Conservation (phyloP, 2,113 vertebrate species). For the Chionodraco myersi region DNA sequence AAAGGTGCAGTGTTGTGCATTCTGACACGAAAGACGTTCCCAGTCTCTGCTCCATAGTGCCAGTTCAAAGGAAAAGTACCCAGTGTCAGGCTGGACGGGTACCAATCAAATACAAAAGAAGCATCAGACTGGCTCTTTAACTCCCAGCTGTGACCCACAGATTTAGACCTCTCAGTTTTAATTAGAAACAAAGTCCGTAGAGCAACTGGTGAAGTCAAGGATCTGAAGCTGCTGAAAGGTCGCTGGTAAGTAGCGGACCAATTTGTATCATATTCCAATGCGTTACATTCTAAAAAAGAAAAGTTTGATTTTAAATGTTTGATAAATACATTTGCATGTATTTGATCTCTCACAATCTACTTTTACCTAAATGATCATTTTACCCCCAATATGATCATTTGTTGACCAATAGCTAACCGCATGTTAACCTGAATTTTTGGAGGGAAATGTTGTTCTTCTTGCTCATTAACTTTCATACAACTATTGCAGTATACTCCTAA, state of each 20-base stretch:
- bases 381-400: too few relatives aligned
- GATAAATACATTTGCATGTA: neutral
- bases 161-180: slow-evolving; percentile 51
- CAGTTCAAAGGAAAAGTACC: neutral
- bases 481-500: too few relatives aligned
- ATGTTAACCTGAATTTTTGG: too few relatives aligned
- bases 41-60: neutral
- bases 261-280: too few relatives aligned
- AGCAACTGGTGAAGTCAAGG: slow-evolving; percentile 41
- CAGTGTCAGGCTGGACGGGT: neutral
- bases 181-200: slow-evolving; percentile 45
- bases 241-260: neutral
- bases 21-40: neutral
- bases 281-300: neutral
- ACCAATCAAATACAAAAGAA: slow-evolving; percentile 7
- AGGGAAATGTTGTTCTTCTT: too few relatives aligned
- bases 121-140: slow-evolving; percentile 35
- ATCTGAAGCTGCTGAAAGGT: slow-evolving; percentile 17
- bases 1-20: neutral
- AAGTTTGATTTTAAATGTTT: neutral
- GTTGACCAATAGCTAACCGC: too few relatives aligned
- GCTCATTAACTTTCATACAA: too few relatives aligned
- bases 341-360: neutral
- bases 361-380: neutral
- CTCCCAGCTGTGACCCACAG: slow-evolving; percentile 43